These are phyloP conservation scores for Drosophila nikananu DNA, from an alignment of 1,140 invertebrate genomes.

Conservation along the genomic window DNA sequence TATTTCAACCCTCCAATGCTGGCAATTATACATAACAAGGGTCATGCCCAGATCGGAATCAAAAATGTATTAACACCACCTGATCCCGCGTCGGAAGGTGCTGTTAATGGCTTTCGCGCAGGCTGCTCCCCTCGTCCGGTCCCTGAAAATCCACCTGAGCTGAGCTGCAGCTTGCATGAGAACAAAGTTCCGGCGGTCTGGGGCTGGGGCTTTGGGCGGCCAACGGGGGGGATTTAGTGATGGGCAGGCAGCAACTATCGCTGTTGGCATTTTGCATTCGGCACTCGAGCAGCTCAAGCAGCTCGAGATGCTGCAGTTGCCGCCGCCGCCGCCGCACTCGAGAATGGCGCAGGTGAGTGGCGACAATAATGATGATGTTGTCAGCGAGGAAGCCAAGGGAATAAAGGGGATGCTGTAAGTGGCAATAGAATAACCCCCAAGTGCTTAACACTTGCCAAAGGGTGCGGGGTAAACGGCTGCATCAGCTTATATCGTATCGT, in stretches of 20 bases:
- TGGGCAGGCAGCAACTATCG: conserved; percentile 8
- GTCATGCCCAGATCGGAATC: neutral
- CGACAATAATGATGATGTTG: conserved; percentile 68
- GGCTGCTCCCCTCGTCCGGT: neutral
- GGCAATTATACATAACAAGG: neutral
- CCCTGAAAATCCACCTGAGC: neutral
- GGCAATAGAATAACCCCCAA: conserved; percentile 36
- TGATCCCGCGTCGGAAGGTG: conserved; percentile 1
- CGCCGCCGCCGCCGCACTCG: conserved; percentile 56
- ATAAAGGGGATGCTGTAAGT: neutral
- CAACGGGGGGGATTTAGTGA: neutral
- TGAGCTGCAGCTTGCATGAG: neutral
- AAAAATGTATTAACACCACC: conserved; percentile 10
- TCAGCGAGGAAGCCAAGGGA: conserved; percentile 3
- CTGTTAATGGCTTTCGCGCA: conserved; percentile 5
- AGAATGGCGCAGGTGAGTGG: conserved; percentile 58
- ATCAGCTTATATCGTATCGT: neutral
- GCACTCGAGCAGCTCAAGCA: conserved; percentile 59
- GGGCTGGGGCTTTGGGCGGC: neutral
- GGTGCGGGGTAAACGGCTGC: too few relatives aligned
- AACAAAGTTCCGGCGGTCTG: neutral
- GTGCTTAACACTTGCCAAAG: conserved; percentile 20
- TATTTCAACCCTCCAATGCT: neutral
- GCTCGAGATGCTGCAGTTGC: conserved; percentile 60
- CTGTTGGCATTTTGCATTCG: conserved; percentile 65